Evolutionary conservation across 2,888 invertebrate genomes (phyloP).

Genomic region (Coleophora deauratella): DNA sequence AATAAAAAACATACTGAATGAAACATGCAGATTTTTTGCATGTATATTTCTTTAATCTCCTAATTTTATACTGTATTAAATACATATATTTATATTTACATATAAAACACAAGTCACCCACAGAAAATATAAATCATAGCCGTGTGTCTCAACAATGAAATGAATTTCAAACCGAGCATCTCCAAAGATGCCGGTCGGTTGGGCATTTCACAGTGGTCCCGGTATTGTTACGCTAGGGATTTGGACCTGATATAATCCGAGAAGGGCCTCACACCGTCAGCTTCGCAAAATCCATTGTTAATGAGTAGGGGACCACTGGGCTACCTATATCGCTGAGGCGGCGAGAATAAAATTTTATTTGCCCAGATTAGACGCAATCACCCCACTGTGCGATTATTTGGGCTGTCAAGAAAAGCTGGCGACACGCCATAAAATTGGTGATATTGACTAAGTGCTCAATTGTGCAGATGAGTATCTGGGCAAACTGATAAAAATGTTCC

Average conservation of each 20-base stretch:
- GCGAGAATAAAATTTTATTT: constrained; percentile 15
- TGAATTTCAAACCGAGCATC: constrained; percentile 48
- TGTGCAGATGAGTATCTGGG: not conserved
- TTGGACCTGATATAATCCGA: constrained; percentile 57
- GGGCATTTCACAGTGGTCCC: constrained; percentile 30
- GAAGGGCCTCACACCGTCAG: constrained; percentile 37
- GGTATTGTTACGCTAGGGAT: constrained; percentile 50
- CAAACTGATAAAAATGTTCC: too few species aligned
- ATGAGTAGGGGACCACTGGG: constrained; percentile 39
- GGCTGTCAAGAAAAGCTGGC: too few species aligned
- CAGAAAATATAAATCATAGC: constrained; percentile 1
- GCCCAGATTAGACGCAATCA: constrained; percentile 5
- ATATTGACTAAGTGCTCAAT: not conserved
- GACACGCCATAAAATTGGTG: not conserved
- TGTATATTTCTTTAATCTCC: too few species aligned
- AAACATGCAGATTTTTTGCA: too few species aligned
- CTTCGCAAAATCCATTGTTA: constrained; percentile 50
- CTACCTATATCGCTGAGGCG: constrained; percentile 18
- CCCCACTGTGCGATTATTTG: constrained; percentile 1
- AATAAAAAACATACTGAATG: too few species aligned
- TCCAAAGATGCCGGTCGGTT: constrained; percentile 21
- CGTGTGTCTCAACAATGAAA: constrained; percentile 19
- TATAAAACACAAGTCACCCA: not conserved
- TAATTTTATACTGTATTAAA: not conserved
- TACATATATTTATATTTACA: not conserved